Conservation (phyloP, 2,888 invertebrate species). For the Lathronympha strigana region DNA sequence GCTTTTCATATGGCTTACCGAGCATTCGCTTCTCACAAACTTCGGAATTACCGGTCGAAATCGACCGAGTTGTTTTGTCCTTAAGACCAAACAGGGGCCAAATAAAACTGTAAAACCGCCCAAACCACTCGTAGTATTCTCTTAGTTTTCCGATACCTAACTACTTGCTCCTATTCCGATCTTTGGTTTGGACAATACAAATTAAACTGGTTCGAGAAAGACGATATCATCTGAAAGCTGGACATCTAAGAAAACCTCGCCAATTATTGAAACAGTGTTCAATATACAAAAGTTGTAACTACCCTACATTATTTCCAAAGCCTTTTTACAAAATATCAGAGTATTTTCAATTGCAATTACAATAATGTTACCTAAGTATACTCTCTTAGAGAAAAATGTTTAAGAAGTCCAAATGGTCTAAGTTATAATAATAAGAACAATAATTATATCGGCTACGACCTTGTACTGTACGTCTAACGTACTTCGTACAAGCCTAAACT, state of each 20-base stretch:
- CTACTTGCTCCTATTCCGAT: too few relatives aligned
- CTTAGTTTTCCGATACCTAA: too few relatives aligned
- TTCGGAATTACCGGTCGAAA: too few relatives aligned
- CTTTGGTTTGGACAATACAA: too few relatives aligned
- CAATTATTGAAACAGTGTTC: slow-evolving; percentile 66
- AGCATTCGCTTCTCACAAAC: not conserved
- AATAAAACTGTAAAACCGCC: too few relatives aligned
- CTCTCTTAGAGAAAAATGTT: too few relatives aligned
- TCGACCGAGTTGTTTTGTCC: too few relatives aligned
- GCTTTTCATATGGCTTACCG: slow-evolving; percentile 70
- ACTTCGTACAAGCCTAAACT: slow-evolving; percentile 11
- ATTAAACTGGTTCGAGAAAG: not conserved
- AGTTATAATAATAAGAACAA: slow-evolving; percentile 10
- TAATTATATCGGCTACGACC: slow-evolving; percentile 12
- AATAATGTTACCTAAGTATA: too few relatives aligned
- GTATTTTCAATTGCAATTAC: too few relatives aligned
- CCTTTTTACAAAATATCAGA: not conserved
- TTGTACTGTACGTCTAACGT: slow-evolving; percentile 17
- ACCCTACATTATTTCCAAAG: not conserved
- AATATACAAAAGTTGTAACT: not conserved
- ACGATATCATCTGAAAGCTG: not conserved
- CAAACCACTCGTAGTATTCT: too few relatives aligned
- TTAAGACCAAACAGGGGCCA: too few relatives aligned
- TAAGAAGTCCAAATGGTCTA: slow-evolving; percentile 20
- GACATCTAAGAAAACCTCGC: slow-evolving; percentile 55